Evolutionary conservation across 1,140 invertebrate species (phyloP).

Genomic region (Palaemon carinicauda): DNA sequence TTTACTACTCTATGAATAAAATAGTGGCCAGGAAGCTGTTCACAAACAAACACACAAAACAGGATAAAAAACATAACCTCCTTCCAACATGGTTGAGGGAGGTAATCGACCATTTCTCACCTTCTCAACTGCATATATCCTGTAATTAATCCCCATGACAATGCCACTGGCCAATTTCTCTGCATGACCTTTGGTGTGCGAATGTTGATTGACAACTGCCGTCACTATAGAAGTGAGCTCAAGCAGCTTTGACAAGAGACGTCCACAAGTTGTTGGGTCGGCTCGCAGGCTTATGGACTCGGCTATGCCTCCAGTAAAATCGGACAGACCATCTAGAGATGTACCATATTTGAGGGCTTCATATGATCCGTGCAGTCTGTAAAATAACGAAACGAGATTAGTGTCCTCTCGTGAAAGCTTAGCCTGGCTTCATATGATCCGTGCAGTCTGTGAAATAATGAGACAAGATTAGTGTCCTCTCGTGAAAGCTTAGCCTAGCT

Average conservation of each 20-base stretch:
- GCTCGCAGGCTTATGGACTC: constrained; percentile 75
- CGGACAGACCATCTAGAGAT: constrained; percentile 83
- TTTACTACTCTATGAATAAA: too few relatives aligned
- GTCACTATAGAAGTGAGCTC: constrained; percentile 88
- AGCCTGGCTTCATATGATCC: too few relatives aligned
- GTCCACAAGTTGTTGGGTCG: constrained; percentile 73
- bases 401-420: too few relatives aligned
- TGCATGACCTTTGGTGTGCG: background rate
- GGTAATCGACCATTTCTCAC: too few relatives aligned
- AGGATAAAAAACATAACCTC: too few relatives aligned
- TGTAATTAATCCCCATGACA: constrained; percentile 80
- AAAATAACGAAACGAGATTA: constrained; percentile 39
- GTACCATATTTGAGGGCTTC: constrained; percentile 95
- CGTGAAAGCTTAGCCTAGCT: too few relatives aligned
- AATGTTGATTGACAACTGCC: constrained; percentile 69
- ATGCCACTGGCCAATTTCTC: constrained; percentile 83
- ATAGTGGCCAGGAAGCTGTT: too few relatives aligned
- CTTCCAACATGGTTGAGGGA: too few relatives aligned
- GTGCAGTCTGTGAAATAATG: too few relatives aligned
- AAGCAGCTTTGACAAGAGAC: constrained; percentile 77
- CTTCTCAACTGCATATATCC: constrained; percentile 82
- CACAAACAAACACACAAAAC: too few relatives aligned
- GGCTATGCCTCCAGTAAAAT: constrained; percentile 88
- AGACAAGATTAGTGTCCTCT: background rate
- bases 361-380: constrained; percentile 94